These are phyloP conservation scores for Sericinus montela DNA, from an alignment of 2,888 invertebrate genomes.

Conservation along the genomic window DNA sequence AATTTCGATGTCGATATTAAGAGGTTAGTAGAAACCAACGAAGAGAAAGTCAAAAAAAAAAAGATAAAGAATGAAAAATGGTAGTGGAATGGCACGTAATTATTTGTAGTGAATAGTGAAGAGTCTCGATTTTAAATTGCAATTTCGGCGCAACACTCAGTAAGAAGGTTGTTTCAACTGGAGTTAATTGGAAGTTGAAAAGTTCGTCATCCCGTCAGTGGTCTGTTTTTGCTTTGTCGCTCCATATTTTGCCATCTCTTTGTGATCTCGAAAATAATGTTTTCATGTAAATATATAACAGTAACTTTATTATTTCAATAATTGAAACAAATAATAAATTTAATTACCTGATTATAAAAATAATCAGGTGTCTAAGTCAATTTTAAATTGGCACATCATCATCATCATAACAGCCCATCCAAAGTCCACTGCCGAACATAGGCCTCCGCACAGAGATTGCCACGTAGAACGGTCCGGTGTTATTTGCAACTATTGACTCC, in stretches of 20 bases:
- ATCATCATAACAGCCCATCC: too few relatives aligned
- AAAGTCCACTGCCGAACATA: too few relatives aligned
- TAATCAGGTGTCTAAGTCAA: too few relatives aligned
- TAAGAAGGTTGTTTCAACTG: constrained; percentile 34
- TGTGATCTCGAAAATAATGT: background rate
- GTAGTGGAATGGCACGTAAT: constrained; percentile 2
- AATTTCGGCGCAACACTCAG: constrained; percentile 11
- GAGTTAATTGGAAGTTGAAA: constrained; percentile 47
- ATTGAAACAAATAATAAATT: too few relatives aligned
- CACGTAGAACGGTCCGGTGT: too few relatives aligned
- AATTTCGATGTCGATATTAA: constrained; percentile 22
- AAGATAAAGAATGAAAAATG: constrained; percentile 11
- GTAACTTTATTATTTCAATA: too few relatives aligned
- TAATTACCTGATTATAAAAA: too few relatives aligned
- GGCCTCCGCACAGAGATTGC: too few relatives aligned
- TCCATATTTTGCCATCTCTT: constrained; percentile 15
- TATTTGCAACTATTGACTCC: too few relatives aligned
- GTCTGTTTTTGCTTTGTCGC: constrained; percentile 9
- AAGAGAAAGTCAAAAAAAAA: background rate
- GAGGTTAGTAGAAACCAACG: constrained; percentile 16
- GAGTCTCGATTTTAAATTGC: constrained; percentile 12
- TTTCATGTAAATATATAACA: too few relatives aligned
- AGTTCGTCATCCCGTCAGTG: constrained; percentile 23
- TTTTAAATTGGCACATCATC: too few relatives aligned
- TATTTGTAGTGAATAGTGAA: constrained; percentile 1